Percentiles rank a stretch among this genome's conserved stretches.
Evolutionary conservation across 2,797 vertebrate species (phyloP).

Genomic region (Morus bassanus): DNA sequence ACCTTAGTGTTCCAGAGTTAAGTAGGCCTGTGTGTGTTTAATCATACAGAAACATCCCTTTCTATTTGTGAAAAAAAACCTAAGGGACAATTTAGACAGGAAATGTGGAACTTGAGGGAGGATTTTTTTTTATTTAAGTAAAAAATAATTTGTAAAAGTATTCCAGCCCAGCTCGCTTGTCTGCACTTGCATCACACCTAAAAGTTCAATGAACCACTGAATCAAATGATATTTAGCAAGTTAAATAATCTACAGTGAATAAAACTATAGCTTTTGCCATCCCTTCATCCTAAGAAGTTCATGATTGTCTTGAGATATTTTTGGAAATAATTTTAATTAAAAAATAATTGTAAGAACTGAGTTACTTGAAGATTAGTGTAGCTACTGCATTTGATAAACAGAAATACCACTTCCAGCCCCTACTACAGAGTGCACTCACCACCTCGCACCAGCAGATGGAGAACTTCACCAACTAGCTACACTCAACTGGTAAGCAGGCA

Average conservation of each 20-base stretch:
- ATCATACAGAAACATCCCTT: background rate
- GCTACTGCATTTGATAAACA: background rate
- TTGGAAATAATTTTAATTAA: background rate
- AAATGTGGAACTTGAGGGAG: background rate
- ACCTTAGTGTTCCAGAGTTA: background rate
- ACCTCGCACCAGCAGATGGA: conserved; percentile 36
- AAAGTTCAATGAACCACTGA: background rate
- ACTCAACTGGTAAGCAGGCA: rapidly evolving
- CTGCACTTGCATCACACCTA: background rate
- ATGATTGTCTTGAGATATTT: background rate
- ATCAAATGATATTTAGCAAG: background rate
- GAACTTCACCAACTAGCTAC: background rate
- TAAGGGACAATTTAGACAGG: background rate
- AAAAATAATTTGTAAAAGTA: background rate
- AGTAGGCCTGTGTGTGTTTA: background rate
- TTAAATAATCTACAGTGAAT: background rate
- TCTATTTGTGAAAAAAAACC: background rate
- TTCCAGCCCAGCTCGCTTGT: background rate
- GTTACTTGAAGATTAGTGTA: background rate
- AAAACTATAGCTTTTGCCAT: background rate
- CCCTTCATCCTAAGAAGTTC: background rate
- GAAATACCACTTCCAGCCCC: background rate
- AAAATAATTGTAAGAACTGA: background rate
- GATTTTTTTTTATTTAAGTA: background rate
- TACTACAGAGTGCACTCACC: background rate